These are phyloP conservation scores for Apocrypta bakeri DNA, from an alignment of 1,140 invertebrate species.

Conservation along the genomic window DNA sequence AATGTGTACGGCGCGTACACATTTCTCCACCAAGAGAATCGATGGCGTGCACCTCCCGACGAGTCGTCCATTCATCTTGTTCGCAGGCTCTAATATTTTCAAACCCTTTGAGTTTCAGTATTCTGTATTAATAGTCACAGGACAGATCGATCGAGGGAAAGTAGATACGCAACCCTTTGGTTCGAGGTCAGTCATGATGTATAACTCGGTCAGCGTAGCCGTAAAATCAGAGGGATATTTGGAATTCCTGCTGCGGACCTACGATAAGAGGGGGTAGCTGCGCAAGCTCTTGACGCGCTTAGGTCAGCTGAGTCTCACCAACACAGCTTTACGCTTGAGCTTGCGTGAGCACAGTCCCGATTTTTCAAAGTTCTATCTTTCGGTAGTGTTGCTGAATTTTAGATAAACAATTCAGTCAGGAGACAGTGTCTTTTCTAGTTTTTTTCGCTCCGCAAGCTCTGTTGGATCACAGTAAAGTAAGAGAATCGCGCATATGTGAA, in stretches of 20 bases:
- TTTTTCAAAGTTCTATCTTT: not conserved
- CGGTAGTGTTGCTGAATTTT: not conserved
- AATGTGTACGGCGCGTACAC: conserved; percentile 34
- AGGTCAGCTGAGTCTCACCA: conserved; percentile 17
- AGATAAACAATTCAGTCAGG: not conserved
- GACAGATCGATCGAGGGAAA: not conserved
- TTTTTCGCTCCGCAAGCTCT: too few relatives aligned
- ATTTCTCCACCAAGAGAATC: conserved; percentile 60
- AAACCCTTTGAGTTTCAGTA: not conserved
- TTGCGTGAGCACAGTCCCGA: not conserved
- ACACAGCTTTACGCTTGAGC: not conserved
- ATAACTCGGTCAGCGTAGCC: not conserved
- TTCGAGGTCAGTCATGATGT: not conserved
- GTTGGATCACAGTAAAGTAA: too few relatives aligned
- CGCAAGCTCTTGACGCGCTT: conserved; percentile 54
- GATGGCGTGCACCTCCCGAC: conserved; percentile 60
- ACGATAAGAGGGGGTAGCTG: conserved; percentile 20
- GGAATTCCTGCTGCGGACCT: not conserved
- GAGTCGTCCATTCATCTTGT: conserved; percentile 55
- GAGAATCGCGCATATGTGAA: too few relatives aligned
- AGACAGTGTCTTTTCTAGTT: too few relatives aligned
- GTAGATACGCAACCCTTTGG: not conserved
- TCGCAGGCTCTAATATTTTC: not conserved
- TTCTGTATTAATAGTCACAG: not conserved
- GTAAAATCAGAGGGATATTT: not conserved